Evolutionary conservation across 2,797 vertebrate species (phyloP).

Genomic region (Scolopax bukidnonensis): DNA sequence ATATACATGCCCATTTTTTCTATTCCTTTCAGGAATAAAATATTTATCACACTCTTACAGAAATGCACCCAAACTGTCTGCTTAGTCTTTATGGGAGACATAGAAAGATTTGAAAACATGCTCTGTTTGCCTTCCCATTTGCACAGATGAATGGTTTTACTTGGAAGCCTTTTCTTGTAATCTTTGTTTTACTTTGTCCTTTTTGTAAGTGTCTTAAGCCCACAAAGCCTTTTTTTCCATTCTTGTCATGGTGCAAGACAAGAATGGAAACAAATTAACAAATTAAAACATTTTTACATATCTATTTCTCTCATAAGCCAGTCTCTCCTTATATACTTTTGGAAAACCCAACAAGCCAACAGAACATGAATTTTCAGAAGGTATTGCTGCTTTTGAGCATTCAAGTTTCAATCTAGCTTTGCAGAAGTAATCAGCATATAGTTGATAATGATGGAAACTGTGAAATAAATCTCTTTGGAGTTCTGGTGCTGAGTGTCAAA

Average conservation of each 20-base stretch:
- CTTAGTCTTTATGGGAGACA: background rate
- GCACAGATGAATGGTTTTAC: background rate
- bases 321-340: background rate
- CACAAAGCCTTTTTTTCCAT: background rate
- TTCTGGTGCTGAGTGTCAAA: background rate
- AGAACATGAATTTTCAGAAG: background rate
- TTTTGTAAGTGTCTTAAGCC: background rate
- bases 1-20: background rate
- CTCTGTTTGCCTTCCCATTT: conserved; percentile 1
- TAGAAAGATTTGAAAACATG: conserved; percentile 16
- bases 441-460: background rate
- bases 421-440: background rate
- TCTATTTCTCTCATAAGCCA: background rate
- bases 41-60: conserved; percentile 22
- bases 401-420: background rate
- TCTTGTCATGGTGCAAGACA: background rate
- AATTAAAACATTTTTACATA: background rate
- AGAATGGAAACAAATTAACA: background rate
- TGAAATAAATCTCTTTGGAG: background rate
- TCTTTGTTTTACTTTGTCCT: background rate
- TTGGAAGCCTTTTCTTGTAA: background rate
- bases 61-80: conserved; percentile 30
- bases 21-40: conserved; percentile 26
- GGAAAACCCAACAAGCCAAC: background rate
- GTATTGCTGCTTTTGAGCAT: background rate